Percentiles rank a stretch among this genome's conserved stretches.
phyloP scores from a whole-genome alignment of 2,113 vertebrate species.

The Haemorhous mexicanus region DNA sequence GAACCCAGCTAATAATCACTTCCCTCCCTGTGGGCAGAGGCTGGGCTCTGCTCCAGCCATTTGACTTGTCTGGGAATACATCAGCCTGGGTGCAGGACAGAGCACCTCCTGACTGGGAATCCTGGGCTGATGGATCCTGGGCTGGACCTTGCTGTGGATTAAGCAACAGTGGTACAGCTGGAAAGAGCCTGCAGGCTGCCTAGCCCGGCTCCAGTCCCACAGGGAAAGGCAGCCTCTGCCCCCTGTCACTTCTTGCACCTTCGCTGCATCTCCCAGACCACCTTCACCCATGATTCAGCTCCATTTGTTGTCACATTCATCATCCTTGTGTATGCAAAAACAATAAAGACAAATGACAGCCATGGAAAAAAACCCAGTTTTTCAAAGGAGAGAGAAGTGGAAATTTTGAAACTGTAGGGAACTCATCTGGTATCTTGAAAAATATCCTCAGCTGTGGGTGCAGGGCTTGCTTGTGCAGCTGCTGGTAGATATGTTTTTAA shows the following conservation, averaged over 20 bases:
- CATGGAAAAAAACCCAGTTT: not conserved
- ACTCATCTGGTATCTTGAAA: slow-evolving; percentile 55
- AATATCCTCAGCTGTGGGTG: slow-evolving; percentile 44
- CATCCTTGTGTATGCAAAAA: not conserved
- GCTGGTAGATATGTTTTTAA: slow-evolving; percentile 2
- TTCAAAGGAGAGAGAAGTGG: slow-evolving; percentile 50
- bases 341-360: slow-evolving; percentile 41
- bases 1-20: not conserved
- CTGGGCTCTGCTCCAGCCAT: not conserved
- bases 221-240: not conserved
- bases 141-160: not conserved
- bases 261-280: not conserved
- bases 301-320: slow-evolving; percentile 2
- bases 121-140: not conserved
- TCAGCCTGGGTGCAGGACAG: not conserved
- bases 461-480: not conserved
- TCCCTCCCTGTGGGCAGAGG: not conserved
- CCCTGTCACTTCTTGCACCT: not conserved
- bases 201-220: not conserved
- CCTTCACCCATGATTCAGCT: not conserved
- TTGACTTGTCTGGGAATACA: not conserved
- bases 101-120: rapidly evolving
- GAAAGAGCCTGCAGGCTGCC: not conserved
- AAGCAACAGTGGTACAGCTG: not conserved
- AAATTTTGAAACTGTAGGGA: slow-evolving; percentile 66